Evolutionary conservation across 2,888 invertebrate genomes (phyloP), one percentile per base, ranked within the genome.

Genomic region (Stenurella melanura): DNA sequence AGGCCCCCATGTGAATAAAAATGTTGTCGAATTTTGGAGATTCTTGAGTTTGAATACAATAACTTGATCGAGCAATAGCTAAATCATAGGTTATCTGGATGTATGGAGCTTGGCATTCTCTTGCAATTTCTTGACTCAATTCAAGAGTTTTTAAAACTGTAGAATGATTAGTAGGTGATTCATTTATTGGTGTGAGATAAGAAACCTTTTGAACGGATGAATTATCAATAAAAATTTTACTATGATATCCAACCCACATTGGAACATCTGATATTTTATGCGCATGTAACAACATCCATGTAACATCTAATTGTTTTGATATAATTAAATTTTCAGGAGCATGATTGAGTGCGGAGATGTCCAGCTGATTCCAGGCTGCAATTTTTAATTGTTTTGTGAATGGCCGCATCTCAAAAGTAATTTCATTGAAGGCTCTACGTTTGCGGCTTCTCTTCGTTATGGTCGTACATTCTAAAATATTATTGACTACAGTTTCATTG

Each of bases 281-380:
- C 66, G n/a, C 63, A 79, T 80, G 78, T 50, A 42, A 80, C 60
- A 79, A 75, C 75, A 80, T 75, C 79, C 79, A 80, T 66, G 57
- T 60, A 75, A 79, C 42, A 56, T 79, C 72, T 57, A 89, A 88
- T 70, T 83, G 87, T 73, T 88, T 88, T 26, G 88, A 86, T 1
- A 26, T 63, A 19, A 30, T 77, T 19, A 76, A 74, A 79, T 71
- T 80, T 21, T 77, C 77, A 34, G 81, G 80, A 75, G 57, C 67
- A 66, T 78, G 38, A 78, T 80, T 80, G 34, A 74, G 74, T 64
- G n/a, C 70, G n/a, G 76, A 77, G 61, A 80, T 73, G 57, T 75
- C 69, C 57, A 80, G 75, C 73, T 76, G 60, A 72, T 34, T 71
- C 74, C 74, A 76, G 54, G 71, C 63, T 19, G 76, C 42, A 30